Percentiles rank a stretch among this genome's conserved stretches.
phyloP scores from a whole-genome alignment of 2,888 invertebrate species.

The Pammene fasciana region DNA sequence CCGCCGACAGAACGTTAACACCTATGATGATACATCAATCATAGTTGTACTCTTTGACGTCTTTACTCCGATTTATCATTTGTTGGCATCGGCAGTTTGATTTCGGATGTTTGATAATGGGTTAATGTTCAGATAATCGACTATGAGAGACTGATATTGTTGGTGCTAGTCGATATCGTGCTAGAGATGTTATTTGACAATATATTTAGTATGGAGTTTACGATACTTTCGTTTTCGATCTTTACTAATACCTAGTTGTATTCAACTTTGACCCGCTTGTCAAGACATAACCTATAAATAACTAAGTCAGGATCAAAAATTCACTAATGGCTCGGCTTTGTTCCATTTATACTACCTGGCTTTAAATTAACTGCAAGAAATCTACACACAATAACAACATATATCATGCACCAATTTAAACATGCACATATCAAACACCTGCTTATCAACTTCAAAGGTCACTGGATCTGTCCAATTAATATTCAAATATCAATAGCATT shows the following conservation, averaged over 20 bases:
- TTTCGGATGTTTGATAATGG: constrained; percentile 9
- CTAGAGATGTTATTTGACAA: no score
- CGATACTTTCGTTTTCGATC: no score
- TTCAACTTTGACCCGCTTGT: no score
- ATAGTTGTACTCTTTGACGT: constrained; percentile 46
- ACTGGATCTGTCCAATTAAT: constrained; percentile 35
- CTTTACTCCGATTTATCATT: constrained; percentile 32
- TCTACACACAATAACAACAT: constrained; percentile 1
- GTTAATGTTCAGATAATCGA: neutral
- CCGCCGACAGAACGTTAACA: constrained; percentile 44
- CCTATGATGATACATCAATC: constrained; percentile 54
- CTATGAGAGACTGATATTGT: neutral
- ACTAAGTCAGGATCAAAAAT: no score
- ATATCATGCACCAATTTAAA: constrained; percentile 14
- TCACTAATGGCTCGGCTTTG: no score
- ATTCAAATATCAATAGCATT: constrained; percentile 37
- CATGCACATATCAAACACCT: constrained; percentile 18
- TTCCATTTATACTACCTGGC: neutral
- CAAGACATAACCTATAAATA: no score
- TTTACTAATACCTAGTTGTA: no score
- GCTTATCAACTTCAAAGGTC: constrained; percentile 35
- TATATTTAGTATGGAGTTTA: no score
- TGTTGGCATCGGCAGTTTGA: neutral
- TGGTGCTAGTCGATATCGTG: no score
- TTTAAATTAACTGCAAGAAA: neutral